A percentile compares a stretch with the other conserved stretches of the same genome.
These are phyloP conservation scores for Otolemur crassicaudatus DNA, from an alignment of 2,797 vertebrate species.

Conservation along the genomic window DNA sequence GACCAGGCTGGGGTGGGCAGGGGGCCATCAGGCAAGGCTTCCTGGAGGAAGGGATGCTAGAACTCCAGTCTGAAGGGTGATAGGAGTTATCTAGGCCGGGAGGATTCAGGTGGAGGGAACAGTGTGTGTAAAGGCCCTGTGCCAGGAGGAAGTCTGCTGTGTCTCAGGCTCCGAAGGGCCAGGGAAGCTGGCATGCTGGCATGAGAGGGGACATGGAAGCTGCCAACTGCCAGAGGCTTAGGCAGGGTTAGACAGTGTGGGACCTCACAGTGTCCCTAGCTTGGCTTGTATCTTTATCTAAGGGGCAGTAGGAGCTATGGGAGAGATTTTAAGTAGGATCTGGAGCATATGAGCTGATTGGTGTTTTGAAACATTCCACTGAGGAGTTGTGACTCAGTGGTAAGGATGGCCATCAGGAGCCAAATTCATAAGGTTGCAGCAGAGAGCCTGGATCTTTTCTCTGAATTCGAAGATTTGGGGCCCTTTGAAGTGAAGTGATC, in stretches of 20 bases:
- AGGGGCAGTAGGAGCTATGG: background rate
- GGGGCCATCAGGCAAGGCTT: background rate
- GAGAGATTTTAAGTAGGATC: background rate
- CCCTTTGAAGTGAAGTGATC: background rate
- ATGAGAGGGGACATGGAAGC: accelerated
- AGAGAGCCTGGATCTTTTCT: background rate
- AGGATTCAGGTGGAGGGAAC: background rate
- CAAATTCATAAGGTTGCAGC: background rate
- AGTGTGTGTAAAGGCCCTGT: background rate
- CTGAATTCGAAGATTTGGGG: background rate
- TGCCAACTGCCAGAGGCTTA: background rate
- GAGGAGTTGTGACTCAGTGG: background rate
- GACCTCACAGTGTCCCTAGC: background rate
- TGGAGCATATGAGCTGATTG: background rate
- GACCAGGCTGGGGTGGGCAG: background rate
- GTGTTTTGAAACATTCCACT: accelerated
- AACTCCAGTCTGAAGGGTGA: background rate
- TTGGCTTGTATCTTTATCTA: background rate
- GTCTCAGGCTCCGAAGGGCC: background rate
- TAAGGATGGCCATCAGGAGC: background rate
- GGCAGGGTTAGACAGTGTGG: background rate
- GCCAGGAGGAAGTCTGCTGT: background rate
- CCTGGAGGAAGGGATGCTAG: background rate
- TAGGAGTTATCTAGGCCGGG: background rate
- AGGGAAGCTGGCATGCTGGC: background rate